Base-by-base conservation (phyloP, 2,113 vertebrate species). In the Oncorhynchus mykiss region DNA sequence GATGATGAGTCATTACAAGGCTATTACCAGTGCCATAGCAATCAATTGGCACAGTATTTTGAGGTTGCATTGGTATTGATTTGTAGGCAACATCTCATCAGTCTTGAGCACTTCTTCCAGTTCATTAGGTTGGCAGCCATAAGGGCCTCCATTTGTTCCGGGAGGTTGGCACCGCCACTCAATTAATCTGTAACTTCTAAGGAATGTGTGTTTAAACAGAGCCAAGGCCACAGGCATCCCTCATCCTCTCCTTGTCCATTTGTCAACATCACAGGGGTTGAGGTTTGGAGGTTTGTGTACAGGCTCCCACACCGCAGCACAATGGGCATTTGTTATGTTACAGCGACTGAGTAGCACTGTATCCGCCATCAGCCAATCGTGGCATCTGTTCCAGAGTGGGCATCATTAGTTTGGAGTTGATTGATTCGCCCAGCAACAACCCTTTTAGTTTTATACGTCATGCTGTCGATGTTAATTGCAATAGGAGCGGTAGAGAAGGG, bases 371-470 rank as follows among this genome's bases (percentile, higher is more conserved):
- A 74, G 84, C 88, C 88, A 83, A 81, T 83, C 20, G 48, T 80
- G 82, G 79, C 73, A 20, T 79, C 67, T 57, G 76, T 78, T 75
- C 76, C 74, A 76, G 79, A 83, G 81, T 80, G 85, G 76, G 71
- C 70, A 34, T 76, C 75, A 73, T 89, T 84, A 76, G 74, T 87
- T 81, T 73, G 80, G 67, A 64, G 66, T 83, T 90, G 89, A 91
- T 88, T 85, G 87, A 90, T 88, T 81, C 85, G 79, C 76, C 80
- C 80, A 71, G 85, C 87, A 80, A 83, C 71, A 72, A 78, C 70
- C 29, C 48, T 81, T 83, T 78, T 3, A 0, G 70, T 82, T 85
- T 81, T 86, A 87, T 89, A 86, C 69, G 88, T 91, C 90, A 90
- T 18, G 5, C 27, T 51, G 70, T 72, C 70, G 81, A 86, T 80